Evolutionary conservation across 2,797 vertebrate genomes (phyloP).

Genomic region (Amphiprion clarkii): DNA sequence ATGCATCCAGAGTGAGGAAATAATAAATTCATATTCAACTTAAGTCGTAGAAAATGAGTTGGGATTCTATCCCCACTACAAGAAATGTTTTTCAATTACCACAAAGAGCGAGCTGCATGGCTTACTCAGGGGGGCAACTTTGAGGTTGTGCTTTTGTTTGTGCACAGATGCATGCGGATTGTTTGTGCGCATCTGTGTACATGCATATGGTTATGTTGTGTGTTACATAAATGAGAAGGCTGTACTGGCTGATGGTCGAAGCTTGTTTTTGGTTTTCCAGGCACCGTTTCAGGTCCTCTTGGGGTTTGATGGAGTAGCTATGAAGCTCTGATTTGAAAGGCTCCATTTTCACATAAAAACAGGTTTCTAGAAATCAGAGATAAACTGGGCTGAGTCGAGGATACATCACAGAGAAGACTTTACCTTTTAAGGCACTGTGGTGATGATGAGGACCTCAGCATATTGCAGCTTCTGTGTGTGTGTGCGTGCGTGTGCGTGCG

Average conservation of each 20-base stretch:
- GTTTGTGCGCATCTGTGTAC: neutral
- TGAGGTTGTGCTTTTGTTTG: constrained; percentile 15
- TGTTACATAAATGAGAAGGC: constrained; percentile 11
- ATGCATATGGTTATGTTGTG: neutral
- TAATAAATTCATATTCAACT: constrained; percentile 81
- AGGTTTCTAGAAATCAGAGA: constrained; percentile 50
- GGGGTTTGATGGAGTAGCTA: constrained; percentile 9
- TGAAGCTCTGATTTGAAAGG: constrained; percentile 46
- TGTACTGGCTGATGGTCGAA: constrained; percentile 13
- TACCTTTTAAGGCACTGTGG: constrained; percentile 43
- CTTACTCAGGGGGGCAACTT: constrained; percentile 4
- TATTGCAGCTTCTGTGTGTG: neutral
- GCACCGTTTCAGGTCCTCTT: constrained; percentile 19
- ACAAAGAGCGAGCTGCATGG: constrained; percentile 24
- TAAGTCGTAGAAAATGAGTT: constrained; percentile 69
- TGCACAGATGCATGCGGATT: neutral
- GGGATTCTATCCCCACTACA: constrained; percentile 43
- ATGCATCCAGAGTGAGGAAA: constrained; percentile 79
- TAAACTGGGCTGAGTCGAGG: constrained; percentile 34
- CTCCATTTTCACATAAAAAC: constrained; percentile 54
- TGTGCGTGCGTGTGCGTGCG: neutral
- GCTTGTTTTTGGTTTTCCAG: constrained; percentile 37
- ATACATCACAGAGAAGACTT: constrained; percentile 31
- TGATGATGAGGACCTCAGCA: constrained; percentile 29
- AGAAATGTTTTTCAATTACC: constrained; percentile 69